Percentiles rank a stretch among this genome's conserved stretches.
These are phyloP conservation scores for Idaea biselata DNA, from an alignment of 2,888 invertebrate genomes.

Conservation along the genomic window DNA sequence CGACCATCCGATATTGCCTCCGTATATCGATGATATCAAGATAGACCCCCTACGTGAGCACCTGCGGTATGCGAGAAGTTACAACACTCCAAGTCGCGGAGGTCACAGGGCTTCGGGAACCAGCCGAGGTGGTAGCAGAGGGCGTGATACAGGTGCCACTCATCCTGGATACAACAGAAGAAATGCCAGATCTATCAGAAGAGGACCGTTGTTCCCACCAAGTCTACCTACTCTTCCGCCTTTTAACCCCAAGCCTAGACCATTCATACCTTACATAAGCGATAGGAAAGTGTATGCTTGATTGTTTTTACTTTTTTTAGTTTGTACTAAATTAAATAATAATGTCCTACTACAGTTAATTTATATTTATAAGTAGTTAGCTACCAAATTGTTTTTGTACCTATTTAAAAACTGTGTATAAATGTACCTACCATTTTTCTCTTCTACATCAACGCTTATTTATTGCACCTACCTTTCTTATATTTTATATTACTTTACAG, in stretches of 20 bases:
- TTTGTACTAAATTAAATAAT: too few relatives aligned
- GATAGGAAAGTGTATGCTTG: neutral
- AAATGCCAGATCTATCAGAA: constrained; percentile 35
- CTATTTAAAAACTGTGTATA: too few relatives aligned
- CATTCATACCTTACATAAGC: neutral
- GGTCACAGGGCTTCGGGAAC: constrained; percentile 39
- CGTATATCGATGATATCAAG: constrained; percentile 14
- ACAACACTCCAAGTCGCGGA: constrained; percentile 40
- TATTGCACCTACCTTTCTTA: too few relatives aligned
- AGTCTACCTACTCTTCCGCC: constrained; percentile 11
- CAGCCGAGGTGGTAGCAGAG: constrained; percentile 34
- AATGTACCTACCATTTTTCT: too few relatives aligned
- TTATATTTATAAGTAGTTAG: too few relatives aligned
- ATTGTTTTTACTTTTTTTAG: neutral
- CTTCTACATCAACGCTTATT: neutral
- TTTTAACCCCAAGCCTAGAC: constrained; percentile 14
- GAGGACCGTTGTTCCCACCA: constrained; percentile 11
- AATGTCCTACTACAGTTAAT: too few relatives aligned
- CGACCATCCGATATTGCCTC: constrained; percentile 17
- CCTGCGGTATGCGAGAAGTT: constrained; percentile 2
- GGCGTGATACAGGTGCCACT: constrained; percentile 41
- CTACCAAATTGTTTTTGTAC: too few relatives aligned
- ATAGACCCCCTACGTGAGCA: constrained; percentile 25
- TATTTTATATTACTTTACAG: too few relatives aligned
- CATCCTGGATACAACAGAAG: constrained; percentile 51